phyloP scores from a whole-genome alignment of 2,888 invertebrate genomes.

The Endotricha flammealis region DNA sequence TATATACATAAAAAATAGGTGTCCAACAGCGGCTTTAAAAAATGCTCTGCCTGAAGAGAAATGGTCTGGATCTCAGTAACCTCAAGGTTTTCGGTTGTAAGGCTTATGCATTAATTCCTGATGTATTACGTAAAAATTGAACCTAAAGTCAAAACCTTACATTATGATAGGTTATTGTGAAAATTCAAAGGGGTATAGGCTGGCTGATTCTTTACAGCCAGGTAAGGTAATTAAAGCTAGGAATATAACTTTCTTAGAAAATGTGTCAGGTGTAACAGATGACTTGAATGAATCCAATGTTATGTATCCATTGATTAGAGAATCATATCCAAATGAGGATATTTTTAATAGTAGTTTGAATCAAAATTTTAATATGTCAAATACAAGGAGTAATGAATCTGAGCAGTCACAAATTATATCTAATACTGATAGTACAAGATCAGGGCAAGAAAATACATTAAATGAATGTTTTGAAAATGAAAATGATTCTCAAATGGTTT shows the following conservation, averaged over 20 bases:
- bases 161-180: conserved; percentile 5
- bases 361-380: background rate
- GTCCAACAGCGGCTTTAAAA: background rate
- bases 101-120: conserved; percentile 3
- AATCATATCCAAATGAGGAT: background rate
- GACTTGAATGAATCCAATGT: background rate
- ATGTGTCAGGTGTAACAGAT: background rate
- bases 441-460: too few species aligned
- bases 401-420: background rate
- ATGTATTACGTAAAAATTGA: conserved; percentile 2
- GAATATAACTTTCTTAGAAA: conserved; percentile 4
- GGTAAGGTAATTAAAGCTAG: conserved; percentile 5
- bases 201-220: conserved; percentile 7
- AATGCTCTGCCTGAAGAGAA: background rate
- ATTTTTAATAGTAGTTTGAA: background rate
- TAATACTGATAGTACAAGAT: too few species aligned
- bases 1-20: conserved; percentile 8
- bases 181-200: conserved; percentile 4
- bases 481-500: too few species aligned
- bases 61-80: conserved; percentile 3
- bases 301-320: background rate
- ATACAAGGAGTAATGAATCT: background rate
- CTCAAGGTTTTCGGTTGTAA: conserved; percentile 6
- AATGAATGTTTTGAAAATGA: too few species aligned
- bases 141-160: conserved; percentile 3